Base-by-base conservation (phyloP, 2,797 vertebrate species). In the Hydrolagus colliei region DNA sequence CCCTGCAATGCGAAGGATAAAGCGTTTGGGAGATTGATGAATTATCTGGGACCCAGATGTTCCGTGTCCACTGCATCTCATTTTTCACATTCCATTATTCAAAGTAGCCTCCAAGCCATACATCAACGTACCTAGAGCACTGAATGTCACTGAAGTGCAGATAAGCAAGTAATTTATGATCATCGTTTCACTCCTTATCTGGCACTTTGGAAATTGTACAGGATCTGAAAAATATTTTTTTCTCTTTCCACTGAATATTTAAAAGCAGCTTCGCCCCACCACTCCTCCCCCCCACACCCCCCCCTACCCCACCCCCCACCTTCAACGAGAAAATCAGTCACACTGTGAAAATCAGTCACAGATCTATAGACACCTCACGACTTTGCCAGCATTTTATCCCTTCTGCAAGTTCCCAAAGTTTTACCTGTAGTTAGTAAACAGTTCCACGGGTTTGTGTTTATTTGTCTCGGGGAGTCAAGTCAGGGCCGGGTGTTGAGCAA, bases 51-150 rank as follows among this genome's bases (percentile, higher is more conserved):
- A 84, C 79, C 79, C 79, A 84, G 79, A 84, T 84, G 79, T 71
- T 84, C 79, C 20, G 71, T 71, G 67, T 71, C 79, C 41, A 20
- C 65, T n/a, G 62, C 79, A 84, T 71, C 71, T 84, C 68, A 84
- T 84, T 84, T 84, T 84, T 71, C 65, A 84, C 79, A 52, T 84
- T 84, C 79, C 68, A 84, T 84, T 84, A 84, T 84, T 84, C 65
- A 27, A 18, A 18, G 65, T 71, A 35, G 32, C 67, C 52, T 16
- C 79, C 32, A 52, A 71, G 79, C 32, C 71, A 63, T 84, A 84
- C 67, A 84, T 84, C 79, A 84, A 20, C 65, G 32, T 68, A 52
- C 65, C 20, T 20, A 67, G 41, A 20, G 65, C 35, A 84, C 65
- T 84, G 79, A 84, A 52, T 52, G 79, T 84, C 79, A 84, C 10